Base-by-base conservation (phyloP, 1,140 invertebrate species). In the Drosophila sturtevanti region DNA sequence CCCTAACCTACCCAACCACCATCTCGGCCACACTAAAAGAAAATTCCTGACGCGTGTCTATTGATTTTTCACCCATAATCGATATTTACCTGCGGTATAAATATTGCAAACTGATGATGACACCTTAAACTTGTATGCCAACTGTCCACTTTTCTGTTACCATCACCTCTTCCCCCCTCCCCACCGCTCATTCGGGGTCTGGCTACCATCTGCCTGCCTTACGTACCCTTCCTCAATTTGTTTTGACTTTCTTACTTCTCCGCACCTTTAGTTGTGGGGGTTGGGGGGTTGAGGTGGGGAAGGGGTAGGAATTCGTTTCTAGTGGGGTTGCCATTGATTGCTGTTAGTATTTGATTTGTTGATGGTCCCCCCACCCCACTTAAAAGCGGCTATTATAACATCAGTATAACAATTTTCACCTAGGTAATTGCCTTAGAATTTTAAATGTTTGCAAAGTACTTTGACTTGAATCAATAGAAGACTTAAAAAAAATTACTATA, bases 61-160 rank as follows among this genome's bases (percentile, higher is more conserved):
- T 87, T 87, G 84, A 71, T 87, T 86, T 76, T 78, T 48, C 68
- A 68, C 56, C 52, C 41, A 72, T 81, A 87, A 87, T 86, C 82
- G 80, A 86, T 86, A 82, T 64, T 31, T 48, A 78, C 58, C 59
- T 18, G 54, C 31, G 55, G 18, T 41, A 71, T 65, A 75, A 58
- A 66, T 76, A 76, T 68, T 62, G 55, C 65, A 56, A 67, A 67
- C 61, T 61, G 37, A 55, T 31, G n/a, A 55, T 55, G 27, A 35
- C 31, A 56, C 72, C 62, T 67, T 70, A 64, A 79, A 84, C 80
- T 82, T 82, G 37, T 38, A n/a, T 51, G 67, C 64, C 67, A 72
- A 81, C 63, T 74, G 68, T 59, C 58, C 62, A 68, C 48, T 63
- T 60, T 72, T 58, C n/a, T 56, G n/a, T 12, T 10, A 41, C 41